These are phyloP conservation scores for Acleris laterana DNA, from an alignment of 2,888 invertebrate genomes.

Conservation along the genomic window DNA sequence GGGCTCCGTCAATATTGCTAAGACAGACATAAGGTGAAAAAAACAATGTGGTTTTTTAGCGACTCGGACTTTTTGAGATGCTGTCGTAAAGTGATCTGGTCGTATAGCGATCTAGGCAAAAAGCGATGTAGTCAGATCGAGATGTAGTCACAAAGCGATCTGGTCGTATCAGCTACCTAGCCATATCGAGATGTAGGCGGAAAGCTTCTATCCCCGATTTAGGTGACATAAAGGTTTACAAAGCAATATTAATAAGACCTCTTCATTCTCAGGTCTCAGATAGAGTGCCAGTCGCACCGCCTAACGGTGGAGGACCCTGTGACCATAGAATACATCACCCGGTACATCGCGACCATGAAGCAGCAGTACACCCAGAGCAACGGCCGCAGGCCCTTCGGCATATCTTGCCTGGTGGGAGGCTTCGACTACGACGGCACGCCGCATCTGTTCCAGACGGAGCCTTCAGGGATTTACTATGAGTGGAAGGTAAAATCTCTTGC, in stretches of 20 bases:
- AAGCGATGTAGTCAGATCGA: too few relatives aligned
- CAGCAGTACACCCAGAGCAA: constrained; percentile 98
- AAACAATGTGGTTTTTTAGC: too few relatives aligned
- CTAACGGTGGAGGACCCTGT: constrained; percentile 98
- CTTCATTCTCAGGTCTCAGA: constrained; percentile 88
- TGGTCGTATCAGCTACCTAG: too few relatives aligned
- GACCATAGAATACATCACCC: constrained; percentile 95
- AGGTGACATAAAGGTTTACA: background rate
- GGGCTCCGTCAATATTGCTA: too few relatives aligned
- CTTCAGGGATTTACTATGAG: constrained; percentile 97
- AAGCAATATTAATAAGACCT: background rate
- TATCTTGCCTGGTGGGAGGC: constrained; percentile 97
- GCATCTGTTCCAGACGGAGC: constrained; percentile 98
- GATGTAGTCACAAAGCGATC: too few relatives aligned
- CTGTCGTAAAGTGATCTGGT: too few relatives aligned
- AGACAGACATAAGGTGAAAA: too few relatives aligned
- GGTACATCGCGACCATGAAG: constrained; percentile 87
- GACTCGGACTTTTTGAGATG: too few relatives aligned
- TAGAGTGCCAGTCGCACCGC: constrained; percentile 98
- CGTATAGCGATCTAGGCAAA: too few relatives aligned
- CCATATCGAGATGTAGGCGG: too few relatives aligned
- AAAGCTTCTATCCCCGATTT: too few relatives aligned
- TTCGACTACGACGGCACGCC: constrained; percentile 97
- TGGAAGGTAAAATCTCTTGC: constrained; percentile 86
- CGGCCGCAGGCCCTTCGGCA: constrained; percentile 97